A percentile compares a stretch with the other conserved stretches of the same genome.
Conservation (phyloP, 2,113 vertebrate species). For the Corythaeola cristata region DNA sequence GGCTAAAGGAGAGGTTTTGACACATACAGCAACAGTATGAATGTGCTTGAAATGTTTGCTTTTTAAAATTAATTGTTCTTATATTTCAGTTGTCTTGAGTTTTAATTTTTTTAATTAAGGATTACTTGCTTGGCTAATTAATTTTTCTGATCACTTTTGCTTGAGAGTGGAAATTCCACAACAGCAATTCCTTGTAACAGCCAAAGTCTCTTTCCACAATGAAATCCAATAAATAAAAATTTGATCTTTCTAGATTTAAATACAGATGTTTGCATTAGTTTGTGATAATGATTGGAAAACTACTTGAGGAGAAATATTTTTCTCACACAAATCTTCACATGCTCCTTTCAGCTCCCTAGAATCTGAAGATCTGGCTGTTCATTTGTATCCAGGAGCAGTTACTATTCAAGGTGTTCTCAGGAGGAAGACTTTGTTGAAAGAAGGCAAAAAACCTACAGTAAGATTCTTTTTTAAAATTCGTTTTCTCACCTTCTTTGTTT, state of each 20-base stretch:
- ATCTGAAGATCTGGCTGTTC: conserved; percentile 94
- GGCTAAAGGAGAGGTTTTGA: conserved; percentile 51
- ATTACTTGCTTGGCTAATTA: conserved; percentile 51
- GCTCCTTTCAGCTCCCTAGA: conserved; percentile 88
- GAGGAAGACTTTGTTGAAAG: conserved; percentile 95
- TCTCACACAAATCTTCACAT: conserved; percentile 38
- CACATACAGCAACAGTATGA: background rate
- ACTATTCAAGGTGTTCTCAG: conserved; percentile 95
- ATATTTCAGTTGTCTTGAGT: conserved; percentile 35
- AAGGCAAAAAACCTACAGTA: conserved; percentile 98
- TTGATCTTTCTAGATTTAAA: conserved; percentile 30
- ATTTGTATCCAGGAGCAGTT: conserved; percentile 93
- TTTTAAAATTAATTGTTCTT: conserved; percentile 33
- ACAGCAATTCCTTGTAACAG: conserved; percentile 34
- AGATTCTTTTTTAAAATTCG: conserved; percentile 31
- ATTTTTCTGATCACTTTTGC: conserved; percentile 60
- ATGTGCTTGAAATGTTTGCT: conserved; percentile 1
- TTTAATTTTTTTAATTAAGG: conserved; percentile 37
- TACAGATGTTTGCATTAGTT: conserved; percentile 31
- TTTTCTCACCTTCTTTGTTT: conserved; percentile 1
- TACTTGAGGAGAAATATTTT: background rate
- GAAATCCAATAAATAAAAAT: conserved; percentile 26
- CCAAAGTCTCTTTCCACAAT: conserved; percentile 37
- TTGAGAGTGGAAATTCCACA: conserved; percentile 50
- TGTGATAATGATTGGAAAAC: conserved; percentile 10